These are phyloP conservation scores for Drosophila helvetica DNA, from an alignment of 2,888 invertebrate genomes.

Conservation along the genomic window DNA sequence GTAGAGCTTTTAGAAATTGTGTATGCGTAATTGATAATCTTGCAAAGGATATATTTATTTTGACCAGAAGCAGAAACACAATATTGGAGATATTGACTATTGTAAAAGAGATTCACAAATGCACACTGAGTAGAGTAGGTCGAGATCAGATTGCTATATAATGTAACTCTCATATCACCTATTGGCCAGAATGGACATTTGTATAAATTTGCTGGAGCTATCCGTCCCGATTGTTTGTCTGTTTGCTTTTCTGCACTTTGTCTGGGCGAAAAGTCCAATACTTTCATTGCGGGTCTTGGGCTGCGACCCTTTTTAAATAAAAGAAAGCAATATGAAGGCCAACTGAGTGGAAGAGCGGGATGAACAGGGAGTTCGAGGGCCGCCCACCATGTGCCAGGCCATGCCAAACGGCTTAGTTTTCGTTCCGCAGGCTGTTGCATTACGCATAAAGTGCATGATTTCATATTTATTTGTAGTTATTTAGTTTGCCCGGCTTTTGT, in stretches of 20 bases:
- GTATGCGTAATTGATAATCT: conserved; percentile 54
- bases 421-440: conserved; percentile 42
- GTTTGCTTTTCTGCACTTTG: conserved; percentile 12
- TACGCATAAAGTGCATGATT: conserved; percentile 67
- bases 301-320: conserved; percentile 2
- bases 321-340: not conserved
- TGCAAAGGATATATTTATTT: conserved; percentile 7
- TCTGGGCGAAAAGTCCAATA: not conserved
- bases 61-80: not conserved
- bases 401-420: not conserved
- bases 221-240: conserved; percentile 8
- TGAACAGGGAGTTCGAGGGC: conserved; percentile 2
- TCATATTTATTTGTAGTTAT: conserved; percentile 63
- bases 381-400: conserved; percentile 7
- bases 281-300: not conserved
- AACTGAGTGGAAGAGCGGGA: not conserved
- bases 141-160: conserved; percentile 6
- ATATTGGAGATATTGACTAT: conserved; percentile 15
- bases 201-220: conserved; percentile 11
- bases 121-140: not conserved
- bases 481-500: conserved; percentile 46
- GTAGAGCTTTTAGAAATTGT: conserved; percentile 58
- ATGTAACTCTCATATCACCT: not conserved
- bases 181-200: conserved; percentile 7
- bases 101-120: not conserved